Evolutionary conservation across 2,888 invertebrate genomes (phyloP).

Genomic region (Choreutis nemorana): DNA sequence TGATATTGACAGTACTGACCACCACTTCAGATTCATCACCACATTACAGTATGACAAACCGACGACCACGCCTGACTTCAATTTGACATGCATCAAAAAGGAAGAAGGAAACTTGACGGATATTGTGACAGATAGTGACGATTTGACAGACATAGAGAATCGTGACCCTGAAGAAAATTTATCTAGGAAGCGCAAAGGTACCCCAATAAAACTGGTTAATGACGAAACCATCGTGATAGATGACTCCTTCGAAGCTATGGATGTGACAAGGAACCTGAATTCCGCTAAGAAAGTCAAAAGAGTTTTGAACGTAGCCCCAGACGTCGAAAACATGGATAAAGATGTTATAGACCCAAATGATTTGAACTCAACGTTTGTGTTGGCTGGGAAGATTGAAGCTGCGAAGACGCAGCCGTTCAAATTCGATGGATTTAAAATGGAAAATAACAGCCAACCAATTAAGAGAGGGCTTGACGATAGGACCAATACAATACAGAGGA

Average conservation of each 20-base stretch:
- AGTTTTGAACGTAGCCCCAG: constrained; percentile 21
- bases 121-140: constrained; percentile 40
- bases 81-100: constrained; percentile 14
- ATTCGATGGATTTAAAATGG: constrained; percentile 17
- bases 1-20: constrained; percentile 21
- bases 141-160: constrained; percentile 39
- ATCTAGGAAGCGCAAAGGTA: constrained; percentile 42
- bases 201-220: constrained; percentile 41
- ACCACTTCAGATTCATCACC: constrained; percentile 36
- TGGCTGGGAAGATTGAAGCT: constrained; percentile 36
- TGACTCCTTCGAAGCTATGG: constrained; percentile 44
- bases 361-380: constrained; percentile 54
- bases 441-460: constrained; percentile 16
- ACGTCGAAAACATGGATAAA: constrained; percentile 29
- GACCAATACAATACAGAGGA: constrained; percentile 37
- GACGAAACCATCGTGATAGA: constrained; percentile 52
- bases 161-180: constrained; percentile 20
- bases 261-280: constrained; percentile 30
- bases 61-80: constrained; percentile 19
- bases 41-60: constrained; percentile 37
- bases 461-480: constrained; percentile 39
- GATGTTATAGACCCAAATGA: constrained; percentile 33
- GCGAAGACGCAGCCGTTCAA: constrained; percentile 22
- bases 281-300: constrained; percentile 45
- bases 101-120: constrained; percentile 25